A percentile compares a stretch with the other conserved stretches of the same genome.
Evolutionary conservation across 2,797 vertebrate genomes (phyloP).

Genomic region (Selene dorsalis): DNA sequence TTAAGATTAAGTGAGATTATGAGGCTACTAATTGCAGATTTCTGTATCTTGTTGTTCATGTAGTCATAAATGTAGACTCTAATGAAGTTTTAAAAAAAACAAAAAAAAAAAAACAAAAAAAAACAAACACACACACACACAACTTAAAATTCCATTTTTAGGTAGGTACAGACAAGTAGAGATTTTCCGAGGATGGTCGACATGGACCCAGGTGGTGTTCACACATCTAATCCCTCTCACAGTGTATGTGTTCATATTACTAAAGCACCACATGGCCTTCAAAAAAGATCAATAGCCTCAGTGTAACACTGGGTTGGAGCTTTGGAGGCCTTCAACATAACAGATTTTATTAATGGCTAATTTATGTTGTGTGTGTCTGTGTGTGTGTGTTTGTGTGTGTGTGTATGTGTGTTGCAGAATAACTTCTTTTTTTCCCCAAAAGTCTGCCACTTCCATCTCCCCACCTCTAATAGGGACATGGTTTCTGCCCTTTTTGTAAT

Average conservation of each 20-base stretch:
- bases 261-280: conserved; percentile 17
- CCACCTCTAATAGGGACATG: not conserved
- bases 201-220: conserved; percentile 25
- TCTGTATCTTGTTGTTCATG: not conserved
- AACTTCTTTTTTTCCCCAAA: too few species aligned
- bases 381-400: not conserved
- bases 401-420: not conserved
- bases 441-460: not conserved
- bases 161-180: not conserved
- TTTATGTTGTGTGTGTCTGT: conserved; percentile 4
- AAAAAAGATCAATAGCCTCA: conserved; percentile 26
- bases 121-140: too few species aligned
- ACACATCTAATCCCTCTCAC: conserved; percentile 7
- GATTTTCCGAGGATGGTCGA: conserved; percentile 8
- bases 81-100: not conserved
- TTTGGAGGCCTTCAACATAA: not conserved
- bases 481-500: not conserved
- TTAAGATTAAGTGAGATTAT: not conserved
- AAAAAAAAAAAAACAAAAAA: too few species aligned
- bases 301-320: not conserved
- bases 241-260: conserved; percentile 6
- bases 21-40: not conserved
- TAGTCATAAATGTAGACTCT: too few species aligned
- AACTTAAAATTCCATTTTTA: not conserved
- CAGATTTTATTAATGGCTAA: not conserved